A percentile compares a stretch with the other conserved stretches of the same genome.
phyloP scores from a whole-genome alignment of 2,797 vertebrate species.

The Pantherophis alleghaniensis region DNA sequence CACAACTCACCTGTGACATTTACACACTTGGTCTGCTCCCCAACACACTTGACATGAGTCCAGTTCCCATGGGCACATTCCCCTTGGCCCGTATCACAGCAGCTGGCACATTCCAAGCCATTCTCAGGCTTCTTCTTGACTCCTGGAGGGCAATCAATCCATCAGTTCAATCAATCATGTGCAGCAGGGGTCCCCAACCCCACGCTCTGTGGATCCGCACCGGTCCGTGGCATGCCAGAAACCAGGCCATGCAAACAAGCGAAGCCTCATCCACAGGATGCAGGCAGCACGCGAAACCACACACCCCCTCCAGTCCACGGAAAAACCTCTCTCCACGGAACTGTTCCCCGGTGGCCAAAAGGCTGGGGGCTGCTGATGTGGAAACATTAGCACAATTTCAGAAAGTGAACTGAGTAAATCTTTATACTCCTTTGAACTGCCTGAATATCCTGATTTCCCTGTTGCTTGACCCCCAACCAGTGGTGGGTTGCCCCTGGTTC shows the following conservation, averaged over 20 bases:
- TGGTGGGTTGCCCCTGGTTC: no score
- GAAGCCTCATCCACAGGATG: no score
- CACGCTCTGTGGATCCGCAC: no score
- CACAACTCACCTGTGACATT: conserved; percentile 45
- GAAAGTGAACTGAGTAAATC: background rate
- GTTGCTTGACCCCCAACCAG: background rate
- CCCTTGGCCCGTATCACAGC: conserved; percentile 1
- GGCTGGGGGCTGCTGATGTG: no score
- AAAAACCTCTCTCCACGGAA: no score
- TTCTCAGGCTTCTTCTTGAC: conserved; percentile 21
- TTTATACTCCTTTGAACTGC: background rate
- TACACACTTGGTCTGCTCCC: conserved; percentile 42
- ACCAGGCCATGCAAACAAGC: no score
- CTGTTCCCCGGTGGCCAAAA: no score
- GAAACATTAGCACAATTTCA: background rate
- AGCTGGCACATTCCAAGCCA: conserved; percentile 38
- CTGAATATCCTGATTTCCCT: background rate
- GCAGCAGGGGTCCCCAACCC: background rate
- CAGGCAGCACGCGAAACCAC: no score
- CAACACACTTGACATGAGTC: conserved; percentile 30
- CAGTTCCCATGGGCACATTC: conserved; percentile 6
- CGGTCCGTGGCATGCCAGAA: no score
- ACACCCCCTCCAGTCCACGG: no score
- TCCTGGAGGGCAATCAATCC: background rate
- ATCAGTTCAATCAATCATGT: background rate